phyloP scores from a whole-genome alignment of 1,140 invertebrate species.

The Belonocnema kinseyi region DNA sequence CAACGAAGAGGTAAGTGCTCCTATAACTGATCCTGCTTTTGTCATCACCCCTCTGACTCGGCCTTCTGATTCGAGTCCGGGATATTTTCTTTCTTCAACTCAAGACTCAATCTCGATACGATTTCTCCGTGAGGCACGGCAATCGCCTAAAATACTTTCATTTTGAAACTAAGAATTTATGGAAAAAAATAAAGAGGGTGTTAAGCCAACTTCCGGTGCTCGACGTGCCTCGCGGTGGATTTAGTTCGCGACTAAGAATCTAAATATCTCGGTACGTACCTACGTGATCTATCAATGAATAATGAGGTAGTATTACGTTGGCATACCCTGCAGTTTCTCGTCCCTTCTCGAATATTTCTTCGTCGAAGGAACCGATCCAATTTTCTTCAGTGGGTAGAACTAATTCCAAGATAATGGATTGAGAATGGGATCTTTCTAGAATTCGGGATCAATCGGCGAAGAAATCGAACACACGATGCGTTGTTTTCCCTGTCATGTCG shows the following conservation, averaged over 20 bases:
- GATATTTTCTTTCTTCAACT: not conserved
- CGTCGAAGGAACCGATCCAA: constrained; percentile 40
- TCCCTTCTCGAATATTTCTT: constrained; percentile 52
- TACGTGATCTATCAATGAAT: constrained; percentile 49
- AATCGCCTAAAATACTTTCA: not conserved
- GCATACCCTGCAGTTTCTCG: constrained; percentile 62
- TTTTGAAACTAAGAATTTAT: not conserved
- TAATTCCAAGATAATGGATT: constrained; percentile 26
- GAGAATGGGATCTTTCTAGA: constrained; percentile 23
- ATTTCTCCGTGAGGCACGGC: constrained; percentile 5
- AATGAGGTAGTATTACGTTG: constrained; percentile 70
- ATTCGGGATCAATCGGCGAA: constrained; percentile 38
- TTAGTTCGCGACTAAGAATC: constrained; percentile 25
- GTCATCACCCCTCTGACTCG: not conserved
- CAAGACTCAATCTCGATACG: not conserved
- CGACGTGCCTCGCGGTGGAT: constrained; percentile 11
- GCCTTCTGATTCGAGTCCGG: not conserved
- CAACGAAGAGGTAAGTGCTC: constrained; percentile 89
- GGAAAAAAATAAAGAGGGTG: not conserved
- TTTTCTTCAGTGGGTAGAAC: not conserved
- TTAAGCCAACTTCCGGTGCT: not conserved
- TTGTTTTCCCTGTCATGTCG: constrained; percentile 51
- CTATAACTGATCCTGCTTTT: not conserved
- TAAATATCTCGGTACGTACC: constrained; percentile 30
- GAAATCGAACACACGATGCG: constrained; percentile 60